Evolutionary conservation across 2,113 vertebrate species (phyloP), one percentile per base, ranked within the genome.

Genomic region (Rhinogobius similis): DNA sequence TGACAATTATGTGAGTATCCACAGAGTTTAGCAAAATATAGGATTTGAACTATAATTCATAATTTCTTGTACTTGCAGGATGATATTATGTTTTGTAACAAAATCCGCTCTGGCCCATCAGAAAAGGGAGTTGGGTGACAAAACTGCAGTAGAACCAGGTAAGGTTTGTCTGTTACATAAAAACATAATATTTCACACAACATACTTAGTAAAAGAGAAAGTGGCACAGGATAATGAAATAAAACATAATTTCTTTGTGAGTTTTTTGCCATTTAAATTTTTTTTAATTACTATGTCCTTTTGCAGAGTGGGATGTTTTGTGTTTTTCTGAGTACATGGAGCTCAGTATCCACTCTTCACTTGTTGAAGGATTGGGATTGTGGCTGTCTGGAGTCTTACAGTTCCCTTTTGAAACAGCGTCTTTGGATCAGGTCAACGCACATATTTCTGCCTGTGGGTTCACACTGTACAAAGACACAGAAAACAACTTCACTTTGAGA

Each of bases 241-340:
- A 46, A 7, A 46, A 46, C 16, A 46, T 18, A 7, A 18, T 46
- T 5, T 7, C 39, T n/a, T n/a, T 41, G 39, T 12, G 39, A 20
- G 43, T 44, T 44, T 38, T 48, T 10, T 66, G 3, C 44, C 0
- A 36, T 66, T 16, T 20, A 20, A 9, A 0, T 70, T 63, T 8
- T n/a, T 26, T 23, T 9, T 2, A 18, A 29, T 5, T 2, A 14
- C 0, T 1, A 16, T 18, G 1, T 29, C 23, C 24, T 26, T 14
- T 79, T 77, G 65, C 52, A 91, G 91, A 91, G 14, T 83, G 86
- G 44, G 86, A 91, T 29, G 82, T 91, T 24, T 58, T 86, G 24
- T 92, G 90, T 81, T 92, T 89, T 65, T 88, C 90, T 55, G 90
- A 93, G 55, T 92, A 90, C 63, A 91, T 93, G 90, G 92, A 93